These are phyloP conservation scores for Tragelaphus buxtoni DNA, from an alignment of 2,113 vertebrate species.

Conservation along the genomic window DNA sequence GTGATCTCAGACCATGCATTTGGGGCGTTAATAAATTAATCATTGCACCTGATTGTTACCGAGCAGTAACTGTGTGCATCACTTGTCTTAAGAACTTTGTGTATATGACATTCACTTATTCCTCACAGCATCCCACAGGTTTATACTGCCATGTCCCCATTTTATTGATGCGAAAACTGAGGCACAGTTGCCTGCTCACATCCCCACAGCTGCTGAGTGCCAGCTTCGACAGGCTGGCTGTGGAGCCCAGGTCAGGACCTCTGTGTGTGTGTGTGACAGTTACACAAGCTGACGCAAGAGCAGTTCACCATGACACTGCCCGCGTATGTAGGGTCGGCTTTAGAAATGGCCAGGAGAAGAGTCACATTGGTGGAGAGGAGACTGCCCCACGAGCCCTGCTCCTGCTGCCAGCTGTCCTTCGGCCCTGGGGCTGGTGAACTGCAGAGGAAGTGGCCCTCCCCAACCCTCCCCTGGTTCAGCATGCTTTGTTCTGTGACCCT, in stretches of 20 bases:
- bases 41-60: background rate
- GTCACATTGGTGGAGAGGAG: background rate
- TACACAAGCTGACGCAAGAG: background rate
- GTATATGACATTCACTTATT: background rate
- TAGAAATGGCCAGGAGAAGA: background rate
- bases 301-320: background rate
- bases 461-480: background rate
- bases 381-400: background rate
- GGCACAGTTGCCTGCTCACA: background rate
- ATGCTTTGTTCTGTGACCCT: background rate
- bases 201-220: background rate
- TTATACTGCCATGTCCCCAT: background rate
- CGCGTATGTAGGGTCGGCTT: background rate
- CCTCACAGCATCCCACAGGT: background rate
- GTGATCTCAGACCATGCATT: background rate
- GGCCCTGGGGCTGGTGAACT: background rate
- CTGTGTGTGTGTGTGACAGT: too few relatives aligned
- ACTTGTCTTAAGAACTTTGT: background rate
- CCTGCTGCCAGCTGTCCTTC: background rate
- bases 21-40: background rate
- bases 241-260: background rate
- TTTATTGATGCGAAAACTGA: background rate
- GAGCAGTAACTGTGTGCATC: background rate
- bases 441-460: background rate
- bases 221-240: background rate